A percentile compares a stretch with the other conserved stretches of the same genome.
phyloP scores from a whole-genome alignment of 1,140 invertebrate genomes.

The Procambarus clarkii region DNA sequence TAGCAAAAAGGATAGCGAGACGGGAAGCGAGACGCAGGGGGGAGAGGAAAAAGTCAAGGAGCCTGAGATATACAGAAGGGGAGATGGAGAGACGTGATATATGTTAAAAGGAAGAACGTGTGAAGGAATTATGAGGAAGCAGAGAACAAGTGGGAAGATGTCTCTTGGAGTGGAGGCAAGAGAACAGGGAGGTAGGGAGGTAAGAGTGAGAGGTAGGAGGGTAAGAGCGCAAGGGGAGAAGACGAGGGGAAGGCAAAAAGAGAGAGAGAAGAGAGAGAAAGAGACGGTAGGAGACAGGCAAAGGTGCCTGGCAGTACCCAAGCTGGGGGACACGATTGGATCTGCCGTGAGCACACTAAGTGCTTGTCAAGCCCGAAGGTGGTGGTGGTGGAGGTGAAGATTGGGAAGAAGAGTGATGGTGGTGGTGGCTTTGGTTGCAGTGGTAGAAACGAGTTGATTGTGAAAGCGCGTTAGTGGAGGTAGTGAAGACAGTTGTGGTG shows the following conservation, averaged over 20 bases:
- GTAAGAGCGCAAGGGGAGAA: neutral
- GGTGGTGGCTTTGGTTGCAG: no score
- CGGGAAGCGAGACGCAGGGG: neutral
- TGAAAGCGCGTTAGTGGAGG: no score
- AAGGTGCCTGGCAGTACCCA: neutral
- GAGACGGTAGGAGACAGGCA: neutral
- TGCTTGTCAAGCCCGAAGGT: neutral
- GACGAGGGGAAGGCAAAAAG: neutral
- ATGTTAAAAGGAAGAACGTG: no score
- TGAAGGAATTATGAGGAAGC: no score
- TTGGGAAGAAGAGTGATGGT: neutral
- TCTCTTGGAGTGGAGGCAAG: neutral
- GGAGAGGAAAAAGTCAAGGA: neutral
- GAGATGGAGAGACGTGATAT: neutral
- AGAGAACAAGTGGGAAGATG: no score
- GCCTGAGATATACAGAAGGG: neutral
- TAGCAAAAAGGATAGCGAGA: neutral
- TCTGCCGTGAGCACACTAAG: conserved; percentile 4
- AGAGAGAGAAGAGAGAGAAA: neutral
- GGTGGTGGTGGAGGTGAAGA: neutral
- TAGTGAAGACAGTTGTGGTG: no score
- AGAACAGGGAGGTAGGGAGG: neutral
- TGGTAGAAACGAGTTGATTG: no score
- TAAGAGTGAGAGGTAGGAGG: neutral
- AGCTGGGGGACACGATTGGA: neutral